These are phyloP conservation scores for Drosophila eugracilis DNA, from an alignment of 1,140 invertebrate species.

Conservation along the genomic window DNA sequence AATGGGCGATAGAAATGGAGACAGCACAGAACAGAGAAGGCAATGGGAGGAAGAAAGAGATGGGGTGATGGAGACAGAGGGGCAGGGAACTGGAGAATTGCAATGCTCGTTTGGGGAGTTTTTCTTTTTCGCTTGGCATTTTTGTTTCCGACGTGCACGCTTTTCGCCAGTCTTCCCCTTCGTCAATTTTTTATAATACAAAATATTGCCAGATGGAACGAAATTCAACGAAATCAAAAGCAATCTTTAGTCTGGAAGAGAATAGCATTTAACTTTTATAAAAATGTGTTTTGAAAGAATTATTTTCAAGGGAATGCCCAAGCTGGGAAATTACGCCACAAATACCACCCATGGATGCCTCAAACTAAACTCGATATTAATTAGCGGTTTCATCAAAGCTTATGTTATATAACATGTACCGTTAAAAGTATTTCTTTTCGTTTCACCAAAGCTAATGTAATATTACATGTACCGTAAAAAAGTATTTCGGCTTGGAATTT, in stretches of 20 bases:
- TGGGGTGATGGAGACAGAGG: background rate
- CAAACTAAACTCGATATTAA: no score
- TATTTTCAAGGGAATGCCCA: no score
- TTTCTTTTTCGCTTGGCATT: conserved; percentile 34
- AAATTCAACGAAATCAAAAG: background rate
- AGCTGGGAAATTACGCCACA: no score
- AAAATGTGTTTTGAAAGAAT: no score
- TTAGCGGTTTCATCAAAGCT: no score
- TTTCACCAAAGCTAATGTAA: no score
- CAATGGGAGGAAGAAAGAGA: background rate
- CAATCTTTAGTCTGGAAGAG: background rate
- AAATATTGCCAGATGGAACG: conserved; percentile 6
- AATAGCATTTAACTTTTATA: no score
- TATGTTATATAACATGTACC: no score
- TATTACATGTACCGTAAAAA: background rate
- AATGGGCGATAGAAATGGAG: conserved; percentile 34
- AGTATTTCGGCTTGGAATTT: background rate
- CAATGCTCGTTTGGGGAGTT: conserved; percentile 39
- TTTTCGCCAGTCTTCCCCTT: conserved; percentile 26
- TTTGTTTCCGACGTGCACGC: conserved; percentile 33
- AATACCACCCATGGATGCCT: no score
- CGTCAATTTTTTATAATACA: conserved; percentile 22
- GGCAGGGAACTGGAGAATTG: conserved; percentile 27
- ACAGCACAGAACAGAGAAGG: conserved; percentile 7
- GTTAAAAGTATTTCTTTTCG: no score